Evolutionary conservation across 2,797 vertebrate genomes (phyloP).

Genomic region (Mastacembelus armatus): DNA sequence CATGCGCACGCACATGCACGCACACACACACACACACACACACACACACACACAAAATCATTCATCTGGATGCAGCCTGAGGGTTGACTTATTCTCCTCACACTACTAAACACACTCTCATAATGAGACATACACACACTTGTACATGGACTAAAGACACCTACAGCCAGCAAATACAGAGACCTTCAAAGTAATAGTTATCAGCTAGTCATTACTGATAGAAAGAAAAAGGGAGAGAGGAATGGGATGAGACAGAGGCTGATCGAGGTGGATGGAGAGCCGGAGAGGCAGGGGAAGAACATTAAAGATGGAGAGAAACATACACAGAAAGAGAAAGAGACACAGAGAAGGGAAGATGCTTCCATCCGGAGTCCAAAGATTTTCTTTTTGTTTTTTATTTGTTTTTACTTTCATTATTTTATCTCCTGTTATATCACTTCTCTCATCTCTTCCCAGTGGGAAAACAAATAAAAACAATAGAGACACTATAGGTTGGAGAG

Average conservation of each 20-base stretch:
- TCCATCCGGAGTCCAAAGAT: conserved; percentile 11
- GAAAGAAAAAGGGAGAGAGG: not conserved
- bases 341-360: conserved; percentile 1
- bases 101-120: conserved; percentile 41
- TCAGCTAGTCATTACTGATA: conserved; percentile 51
- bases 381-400: not conserved
- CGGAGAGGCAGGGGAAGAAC: not conserved
- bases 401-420: conserved; percentile 45
- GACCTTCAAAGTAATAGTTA: conserved; percentile 68
- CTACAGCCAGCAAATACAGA: conserved; percentile 59
- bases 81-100: conserved; percentile 52
- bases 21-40: conserved; percentile 25
- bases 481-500: conserved; percentile 51
- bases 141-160: conserved; percentile 46
- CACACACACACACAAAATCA: conserved; percentile 40
- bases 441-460: conserved; percentile 47
- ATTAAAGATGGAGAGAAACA: conserved; percentile 15
- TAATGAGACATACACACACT: conserved; percentile 48
- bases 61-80: conserved; percentile 46
- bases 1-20: conserved; percentile 26
- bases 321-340: conserved; percentile 18
- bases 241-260: conserved; percentile 4
- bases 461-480: conserved; percentile 62
- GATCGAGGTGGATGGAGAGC: conserved; percentile 2
- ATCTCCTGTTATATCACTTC: conserved; percentile 50